phyloP scores from a whole-genome alignment of 1,140 invertebrate species.

The Eueides isabella region DNA sequence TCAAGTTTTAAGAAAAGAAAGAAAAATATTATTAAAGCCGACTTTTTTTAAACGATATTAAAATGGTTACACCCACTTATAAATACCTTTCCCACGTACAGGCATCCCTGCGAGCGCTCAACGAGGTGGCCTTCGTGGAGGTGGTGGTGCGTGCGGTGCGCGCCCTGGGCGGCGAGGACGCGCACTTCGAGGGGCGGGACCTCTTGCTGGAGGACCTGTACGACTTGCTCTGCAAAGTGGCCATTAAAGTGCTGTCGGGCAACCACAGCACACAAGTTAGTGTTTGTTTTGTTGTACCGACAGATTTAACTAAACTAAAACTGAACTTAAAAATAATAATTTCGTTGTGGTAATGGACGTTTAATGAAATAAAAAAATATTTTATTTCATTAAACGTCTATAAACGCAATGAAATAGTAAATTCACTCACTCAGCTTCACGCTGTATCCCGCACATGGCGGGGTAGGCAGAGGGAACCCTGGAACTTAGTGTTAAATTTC shows the following conservation, averaged over 20 bases:
- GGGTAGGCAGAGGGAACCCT: too few species aligned
- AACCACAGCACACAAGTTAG: constrained; percentile 65
- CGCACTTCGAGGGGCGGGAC: constrained; percentile 55
- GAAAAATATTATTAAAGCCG: too few species aligned
- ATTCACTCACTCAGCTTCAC: too few species aligned
- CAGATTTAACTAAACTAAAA: too few species aligned
- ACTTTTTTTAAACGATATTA: too few species aligned
- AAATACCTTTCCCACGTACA: constrained; percentile 33
- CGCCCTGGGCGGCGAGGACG: constrained; percentile 47
- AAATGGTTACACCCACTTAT: too few species aligned
- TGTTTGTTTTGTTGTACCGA: neutral
- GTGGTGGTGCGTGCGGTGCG: constrained; percentile 61
- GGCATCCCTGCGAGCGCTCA: constrained; percentile 70
- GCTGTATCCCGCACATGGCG: too few species aligned
- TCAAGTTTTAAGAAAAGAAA: too few species aligned
- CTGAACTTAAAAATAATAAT: too few species aligned
- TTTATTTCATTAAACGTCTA: neutral
- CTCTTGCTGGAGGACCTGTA: constrained; percentile 62
- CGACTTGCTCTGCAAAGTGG: constrained; percentile 58
- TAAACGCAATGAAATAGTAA: too few species aligned
- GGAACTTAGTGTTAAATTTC: too few species aligned
- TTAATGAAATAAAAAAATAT: neutral
- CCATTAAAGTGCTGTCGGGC: constrained; percentile 58
- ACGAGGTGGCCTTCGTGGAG: constrained; percentile 73
- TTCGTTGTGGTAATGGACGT: too few species aligned